phyloP scores from a whole-genome alignment of 2,113 vertebrate species.

The Podarcis cretensis region DNA sequence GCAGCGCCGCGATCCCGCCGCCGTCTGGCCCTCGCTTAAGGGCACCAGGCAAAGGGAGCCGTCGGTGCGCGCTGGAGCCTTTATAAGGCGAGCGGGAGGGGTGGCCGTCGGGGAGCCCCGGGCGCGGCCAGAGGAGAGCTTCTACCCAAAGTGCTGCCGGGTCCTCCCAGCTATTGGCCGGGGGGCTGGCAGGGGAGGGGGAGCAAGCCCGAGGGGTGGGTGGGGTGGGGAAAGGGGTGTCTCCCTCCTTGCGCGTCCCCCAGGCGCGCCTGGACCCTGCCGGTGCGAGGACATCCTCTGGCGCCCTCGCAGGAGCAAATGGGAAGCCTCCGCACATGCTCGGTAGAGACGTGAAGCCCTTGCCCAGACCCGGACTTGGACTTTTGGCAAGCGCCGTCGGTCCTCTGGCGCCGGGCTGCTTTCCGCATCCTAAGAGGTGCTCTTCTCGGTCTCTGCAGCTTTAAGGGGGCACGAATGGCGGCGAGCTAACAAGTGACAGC shows the following conservation, averaged over 20 bases:
- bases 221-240: neutral
- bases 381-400: fast-evolving
- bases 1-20: neutral
- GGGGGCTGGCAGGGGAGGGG: neutral
- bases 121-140: neutral
- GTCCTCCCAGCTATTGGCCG: neutral
- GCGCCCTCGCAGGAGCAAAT: neutral
- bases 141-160: neutral
- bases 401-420: neutral
- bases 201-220: no score
- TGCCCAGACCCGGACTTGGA: neutral
- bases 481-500: neutral
- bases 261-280: neutral
- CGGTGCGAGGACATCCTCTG: neutral
- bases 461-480: neutral
- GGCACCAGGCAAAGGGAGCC: neutral
- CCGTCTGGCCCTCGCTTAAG: neutral
- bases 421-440: neutral
- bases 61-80: neutral
- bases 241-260: neutral
- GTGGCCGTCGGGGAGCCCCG: neutral
- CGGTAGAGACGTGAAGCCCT: neutral
- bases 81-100: slow-evolving; percentile 34
- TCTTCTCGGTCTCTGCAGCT: neutral
- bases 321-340: neutral